Evolutionary conservation across 2,113 vertebrate genomes (phyloP), one percentile per base, ranked within the genome.

Genomic region (Trematocara variabile): DNA sequence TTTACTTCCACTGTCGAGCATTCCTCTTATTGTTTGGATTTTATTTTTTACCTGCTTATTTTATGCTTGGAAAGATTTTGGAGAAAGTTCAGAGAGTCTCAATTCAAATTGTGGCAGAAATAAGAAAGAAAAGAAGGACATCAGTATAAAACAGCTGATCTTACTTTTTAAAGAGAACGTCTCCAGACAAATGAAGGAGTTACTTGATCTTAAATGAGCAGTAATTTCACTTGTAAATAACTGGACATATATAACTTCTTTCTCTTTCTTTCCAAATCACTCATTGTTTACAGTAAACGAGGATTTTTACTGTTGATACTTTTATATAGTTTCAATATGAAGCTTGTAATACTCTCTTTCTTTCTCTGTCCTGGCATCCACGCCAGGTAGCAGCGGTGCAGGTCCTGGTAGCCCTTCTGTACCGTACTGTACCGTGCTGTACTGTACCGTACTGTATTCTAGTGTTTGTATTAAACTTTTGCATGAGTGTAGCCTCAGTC

Each of bases 221-320:
- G 14, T 73, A 34, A 78, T 52, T 73, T 86, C 22, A 81, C 39
- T 87, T 96, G 96, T 97, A 97, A 95, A 97, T 95, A 96, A 94
- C 88, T 96, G 77, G 83, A 92, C 77, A 54, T 92, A 94, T 94
- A 93, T 96, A 95, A 95, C 96, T 84, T 85, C 39, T 80, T 75
- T 84, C 80, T 89, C 4, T 92, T 65, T 89, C 77, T 88, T 53
- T 87, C 56, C 46, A 89, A 54, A 88, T 92, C 86, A 92, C 88
- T 94, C 90, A 97, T 96, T 97, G 98, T 99, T 99, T 99, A 99
- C 98, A 99, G 97, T 98, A 97, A 97, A 96, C 94, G 96, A 97
- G 95, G 96, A 96, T 97, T 99, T 98, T 97, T 98, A 98, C 96
- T 96, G 94, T 97, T 97, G 94, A 96, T 97, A 98, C 97, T 98